Percentiles rank a stretch among this genome's conserved stretches.
These are phyloP conservation scores for Synergus japonicus DNA, from an alignment of 2,888 invertebrate species.

Conservation along the genomic window DNA sequence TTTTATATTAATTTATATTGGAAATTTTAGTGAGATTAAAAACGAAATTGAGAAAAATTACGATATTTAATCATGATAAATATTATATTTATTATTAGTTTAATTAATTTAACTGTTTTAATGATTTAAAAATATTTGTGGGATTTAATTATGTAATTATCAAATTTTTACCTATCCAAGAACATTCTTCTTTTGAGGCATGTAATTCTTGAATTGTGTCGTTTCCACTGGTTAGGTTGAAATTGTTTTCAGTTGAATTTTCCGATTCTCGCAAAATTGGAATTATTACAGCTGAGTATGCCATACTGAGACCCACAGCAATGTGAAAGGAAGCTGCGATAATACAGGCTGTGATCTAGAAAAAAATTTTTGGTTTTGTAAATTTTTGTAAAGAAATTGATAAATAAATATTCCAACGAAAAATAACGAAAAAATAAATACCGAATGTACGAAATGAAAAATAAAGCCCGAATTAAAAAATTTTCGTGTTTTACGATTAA, in stretches of 20 bases:
- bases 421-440: too few species aligned
- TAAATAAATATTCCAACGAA: too few species aligned
- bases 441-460: too few species aligned
- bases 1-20: background rate
- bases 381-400: too few species aligned
- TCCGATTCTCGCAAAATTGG: conserved; percentile 77
- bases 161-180: conserved; percentile 79
- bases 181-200: conserved; percentile 76
- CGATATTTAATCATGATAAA: background rate
- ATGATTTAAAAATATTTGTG: background rate
- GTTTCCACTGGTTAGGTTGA: conserved; percentile 59
- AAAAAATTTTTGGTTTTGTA: conserved; percentile 8
- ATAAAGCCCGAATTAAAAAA: too few species aligned
- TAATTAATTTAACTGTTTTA: background rate
- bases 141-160: background rate
- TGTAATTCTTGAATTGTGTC: conserved; percentile 55
- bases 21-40: background rate
- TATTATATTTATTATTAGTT: too few species aligned
- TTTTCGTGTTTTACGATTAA: too few species aligned
- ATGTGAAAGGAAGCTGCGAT: conserved; percentile 81
- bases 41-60: background rate
- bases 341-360: conserved; percentile 79
- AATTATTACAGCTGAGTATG: conserved; percentile 80
- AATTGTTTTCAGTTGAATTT: conserved; percentile 58
- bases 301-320: conserved; percentile 81